These are phyloP conservation scores for Phortica variegata DNA, from an alignment of 1,140 invertebrate genomes.

Conservation along the genomic window DNA sequence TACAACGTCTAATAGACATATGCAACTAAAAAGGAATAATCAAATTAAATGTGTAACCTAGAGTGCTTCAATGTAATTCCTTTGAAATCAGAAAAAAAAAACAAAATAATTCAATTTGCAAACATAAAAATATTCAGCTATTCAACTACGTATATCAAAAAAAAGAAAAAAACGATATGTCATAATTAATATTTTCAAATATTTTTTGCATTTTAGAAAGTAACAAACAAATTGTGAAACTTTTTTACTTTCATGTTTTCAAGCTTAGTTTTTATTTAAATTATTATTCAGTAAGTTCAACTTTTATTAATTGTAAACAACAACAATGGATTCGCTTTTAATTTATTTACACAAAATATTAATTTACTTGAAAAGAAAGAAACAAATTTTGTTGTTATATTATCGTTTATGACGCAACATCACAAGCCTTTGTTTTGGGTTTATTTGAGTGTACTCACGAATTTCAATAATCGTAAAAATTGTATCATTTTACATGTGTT, in stretches of 20 bases:
- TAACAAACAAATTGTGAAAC: background rate
- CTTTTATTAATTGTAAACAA: background rate
- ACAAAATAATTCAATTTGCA: slow-evolving; percentile 13
- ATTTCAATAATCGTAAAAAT: slow-evolving; percentile 19
- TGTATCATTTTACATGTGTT: slow-evolving; percentile 13
- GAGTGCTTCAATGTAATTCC: slow-evolving; percentile 37
- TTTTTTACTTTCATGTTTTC: slow-evolving; percentile 22
- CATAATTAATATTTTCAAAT: background rate
- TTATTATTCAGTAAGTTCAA: slow-evolving; percentile 1
- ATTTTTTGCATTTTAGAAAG: background rate
- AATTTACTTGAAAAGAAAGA: background rate
- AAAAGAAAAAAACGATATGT: background rate
- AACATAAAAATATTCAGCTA: slow-evolving; percentile 21
- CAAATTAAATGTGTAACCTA: slow-evolving; percentile 42
- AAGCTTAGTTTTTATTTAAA: slow-evolving; percentile 20
- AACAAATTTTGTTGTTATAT: background rate
- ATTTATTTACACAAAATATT: background rate
- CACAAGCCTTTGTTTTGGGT: background rate
- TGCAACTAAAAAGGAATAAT: slow-evolving; percentile 39
- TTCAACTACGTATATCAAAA: slow-evolving; percentile 20
- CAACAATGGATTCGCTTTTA: background rate
- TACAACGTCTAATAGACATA: slow-evolving; percentile 34
- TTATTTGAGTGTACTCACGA: slow-evolving; percentile 1
- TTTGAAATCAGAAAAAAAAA: slow-evolving; percentile 1
- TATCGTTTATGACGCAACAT: background rate